Conservation (phyloP, 2,113 vertebrate species). For the Bufo gargarizans region DNA sequence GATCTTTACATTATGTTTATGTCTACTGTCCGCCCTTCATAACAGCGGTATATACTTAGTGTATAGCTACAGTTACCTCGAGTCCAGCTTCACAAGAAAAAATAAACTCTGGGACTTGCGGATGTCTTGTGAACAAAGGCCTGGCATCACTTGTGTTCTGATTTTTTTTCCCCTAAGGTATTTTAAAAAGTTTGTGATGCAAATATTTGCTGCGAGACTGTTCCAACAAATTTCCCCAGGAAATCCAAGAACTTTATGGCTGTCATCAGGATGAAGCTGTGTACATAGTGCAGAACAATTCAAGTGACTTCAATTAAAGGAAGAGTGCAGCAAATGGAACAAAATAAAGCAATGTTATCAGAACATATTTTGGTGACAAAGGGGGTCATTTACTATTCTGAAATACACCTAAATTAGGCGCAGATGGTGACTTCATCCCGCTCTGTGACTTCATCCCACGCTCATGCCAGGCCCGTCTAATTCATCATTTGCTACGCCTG, state of each 20-base stretch:
- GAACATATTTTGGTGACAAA: background rate
- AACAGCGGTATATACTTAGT: background rate
- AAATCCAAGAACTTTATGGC: background rate
- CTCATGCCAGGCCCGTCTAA: no score
- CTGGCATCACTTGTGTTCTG: background rate
- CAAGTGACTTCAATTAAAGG: background rate
- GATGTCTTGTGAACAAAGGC: background rate
- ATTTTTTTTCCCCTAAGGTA: background rate
- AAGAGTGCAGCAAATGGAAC: background rate
- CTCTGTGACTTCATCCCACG: no score
- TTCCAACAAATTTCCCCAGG: slow-evolving; percentile 22
- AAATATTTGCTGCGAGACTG: background rate
- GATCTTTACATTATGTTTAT: slow-evolving; percentile 14
- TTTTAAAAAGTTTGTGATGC: background rate
- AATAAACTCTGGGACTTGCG: background rate
- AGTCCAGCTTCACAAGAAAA: background rate
- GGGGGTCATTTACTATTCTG: background rate
- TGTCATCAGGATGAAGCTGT: slow-evolving; percentile 23
- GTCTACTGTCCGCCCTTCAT: background rate
- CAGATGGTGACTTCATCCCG: no score
- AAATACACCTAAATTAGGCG: no score
- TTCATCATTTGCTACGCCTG: no score
- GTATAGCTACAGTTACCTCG: background rate
- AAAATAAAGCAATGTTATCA: background rate
- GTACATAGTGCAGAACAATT: background rate